These are phyloP conservation scores for Hirtodrosophila alboralis DNA, from an alignment of 2,888 invertebrate species.

Conservation along the genomic window DNA sequence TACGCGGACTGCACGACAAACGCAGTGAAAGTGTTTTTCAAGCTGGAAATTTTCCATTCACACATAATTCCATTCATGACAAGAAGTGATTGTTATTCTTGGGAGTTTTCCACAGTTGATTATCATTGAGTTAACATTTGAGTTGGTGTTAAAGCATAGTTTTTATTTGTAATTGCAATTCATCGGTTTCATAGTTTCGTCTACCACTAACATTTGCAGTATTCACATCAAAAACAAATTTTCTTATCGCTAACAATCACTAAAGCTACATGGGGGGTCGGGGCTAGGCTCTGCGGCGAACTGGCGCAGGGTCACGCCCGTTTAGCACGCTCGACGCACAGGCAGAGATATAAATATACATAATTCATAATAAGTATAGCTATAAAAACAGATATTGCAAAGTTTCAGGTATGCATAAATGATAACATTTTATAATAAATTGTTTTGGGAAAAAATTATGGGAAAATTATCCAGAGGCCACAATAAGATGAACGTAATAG, in stretches of 20 bases:
- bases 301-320: slow-evolving; percentile 4
- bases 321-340: slow-evolving; percentile 7
- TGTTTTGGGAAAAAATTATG: slow-evolving; percentile 19
- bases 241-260: slow-evolving; percentile 52
- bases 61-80: slow-evolving; percentile 34
- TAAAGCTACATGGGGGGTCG: slow-evolving; percentile 42
- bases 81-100: not conserved
- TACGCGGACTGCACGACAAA: not conserved
- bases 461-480: slow-evolving; percentile 30
- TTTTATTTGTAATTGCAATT: slow-evolving; percentile 65
- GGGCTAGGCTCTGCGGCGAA: slow-evolving; percentile 10
- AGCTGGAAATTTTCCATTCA: slow-evolving; percentile 51
- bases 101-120: slow-evolving; percentile 12
- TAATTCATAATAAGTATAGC: slow-evolving; percentile 41
- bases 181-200: slow-evolving; percentile 51
- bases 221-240: slow-evolving; percentile 64
- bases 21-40: slow-evolving; percentile 32
- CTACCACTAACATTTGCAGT: slow-evolving; percentile 38
- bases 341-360: slow-evolving; percentile 44
- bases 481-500: slow-evolving; percentile 12
- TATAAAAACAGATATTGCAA: slow-evolving; percentile 63
- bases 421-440: slow-evolving; percentile 49
- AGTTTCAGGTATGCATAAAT: slow-evolving; percentile 49
- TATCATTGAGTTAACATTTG: slow-evolving; percentile 2
- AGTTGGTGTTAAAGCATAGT: slow-evolving; percentile 60